These are phyloP conservation scores for Hydrolagus affinis DNA, from an alignment of 2,113 vertebrate genomes.

Conservation along the genomic window DNA sequence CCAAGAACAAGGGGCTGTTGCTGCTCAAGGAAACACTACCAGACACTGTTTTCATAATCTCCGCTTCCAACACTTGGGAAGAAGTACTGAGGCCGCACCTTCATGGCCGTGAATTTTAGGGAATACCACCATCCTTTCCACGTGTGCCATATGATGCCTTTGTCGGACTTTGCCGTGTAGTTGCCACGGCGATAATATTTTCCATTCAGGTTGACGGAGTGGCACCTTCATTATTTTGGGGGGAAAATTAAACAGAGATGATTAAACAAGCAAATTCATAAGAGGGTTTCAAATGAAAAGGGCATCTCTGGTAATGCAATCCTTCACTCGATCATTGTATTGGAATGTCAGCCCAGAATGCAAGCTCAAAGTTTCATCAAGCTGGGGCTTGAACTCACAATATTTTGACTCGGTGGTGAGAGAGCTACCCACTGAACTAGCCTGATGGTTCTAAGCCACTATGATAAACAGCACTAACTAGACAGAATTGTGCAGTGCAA, in stretches of 20 bases:
- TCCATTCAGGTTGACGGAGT: slow-evolving; percentile 76
- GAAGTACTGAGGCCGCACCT: slow-evolving; percentile 63
- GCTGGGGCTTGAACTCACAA: too few relatives aligned
- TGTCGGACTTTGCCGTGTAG: slow-evolving; percentile 60
- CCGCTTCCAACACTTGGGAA: slow-evolving; percentile 62
- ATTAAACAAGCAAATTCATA: too few relatives aligned
- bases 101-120: slow-evolving; percentile 71
- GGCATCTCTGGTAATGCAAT: too few relatives aligned
- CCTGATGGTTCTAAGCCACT: too few relatives aligned
- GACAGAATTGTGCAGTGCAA: too few relatives aligned
- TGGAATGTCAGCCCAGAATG: not conserved
- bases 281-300: too few relatives aligned
- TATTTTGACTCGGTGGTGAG: too few relatives aligned
- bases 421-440: too few relatives aligned
- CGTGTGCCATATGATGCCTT: slow-evolving; percentile 73
- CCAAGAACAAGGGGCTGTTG: not conserved
- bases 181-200: slow-evolving; percentile 62
- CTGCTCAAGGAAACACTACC: not conserved
- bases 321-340: too few relatives aligned
- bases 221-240: slow-evolving; percentile 56
- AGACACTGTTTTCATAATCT: slow-evolving; percentile 42
- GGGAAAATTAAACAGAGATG: not conserved
- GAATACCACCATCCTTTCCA: slow-evolving; percentile 83
- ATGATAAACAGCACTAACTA: too few relatives aligned
- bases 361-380: too few relatives aligned